Conservation (phyloP, 2,888 invertebrate genomes). For the Limnephilus rhombicus region DNA sequence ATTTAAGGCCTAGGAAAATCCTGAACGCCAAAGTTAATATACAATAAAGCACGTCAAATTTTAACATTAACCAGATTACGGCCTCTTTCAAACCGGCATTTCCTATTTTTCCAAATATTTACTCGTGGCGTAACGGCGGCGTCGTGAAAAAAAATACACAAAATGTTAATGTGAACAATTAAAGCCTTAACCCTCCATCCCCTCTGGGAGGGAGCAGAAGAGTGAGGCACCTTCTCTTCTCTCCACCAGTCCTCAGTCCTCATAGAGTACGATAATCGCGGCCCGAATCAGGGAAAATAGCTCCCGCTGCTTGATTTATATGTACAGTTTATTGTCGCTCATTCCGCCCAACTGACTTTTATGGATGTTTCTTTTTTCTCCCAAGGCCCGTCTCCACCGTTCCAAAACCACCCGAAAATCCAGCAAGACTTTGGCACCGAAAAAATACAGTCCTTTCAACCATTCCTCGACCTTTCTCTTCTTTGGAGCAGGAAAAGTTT, state of each 20-base stretch:
- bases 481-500: background rate
- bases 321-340: slow-evolving; percentile 71
- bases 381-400: slow-evolving; percentile 30
- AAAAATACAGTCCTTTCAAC: background rate
- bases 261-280: slow-evolving; percentile 68
- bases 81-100: slow-evolving; percentile 42
- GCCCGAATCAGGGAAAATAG: slow-evolving; percentile 69
- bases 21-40: slow-evolving; percentile 33
- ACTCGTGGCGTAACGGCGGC: slow-evolving; percentile 33
- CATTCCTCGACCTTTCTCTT: background rate
- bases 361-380: slow-evolving; percentile 70
- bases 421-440: background rate
- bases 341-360: slow-evolving; percentile 71
- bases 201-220: slow-evolving; percentile 10
- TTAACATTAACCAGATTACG: slow-evolving; percentile 48
- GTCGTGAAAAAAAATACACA: slow-evolving; percentile 52
- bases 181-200: slow-evolving; percentile 57
- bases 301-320: slow-evolving; percentile 69
- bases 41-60: slow-evolving; percentile 44
- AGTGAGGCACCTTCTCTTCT: slow-evolving; percentile 3
- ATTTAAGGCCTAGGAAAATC: slow-evolving; percentile 11
- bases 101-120: slow-evolving; percentile 55
- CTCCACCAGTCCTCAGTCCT: slow-evolving; percentile 22
- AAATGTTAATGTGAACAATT: slow-evolving; percentile 65
- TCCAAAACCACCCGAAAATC: background rate